A percentile compares a stretch with the other conserved stretches of the same genome.
Conservation (phyloP, 2,888 invertebrate genomes). For the Ophion ellenae region DNA sequence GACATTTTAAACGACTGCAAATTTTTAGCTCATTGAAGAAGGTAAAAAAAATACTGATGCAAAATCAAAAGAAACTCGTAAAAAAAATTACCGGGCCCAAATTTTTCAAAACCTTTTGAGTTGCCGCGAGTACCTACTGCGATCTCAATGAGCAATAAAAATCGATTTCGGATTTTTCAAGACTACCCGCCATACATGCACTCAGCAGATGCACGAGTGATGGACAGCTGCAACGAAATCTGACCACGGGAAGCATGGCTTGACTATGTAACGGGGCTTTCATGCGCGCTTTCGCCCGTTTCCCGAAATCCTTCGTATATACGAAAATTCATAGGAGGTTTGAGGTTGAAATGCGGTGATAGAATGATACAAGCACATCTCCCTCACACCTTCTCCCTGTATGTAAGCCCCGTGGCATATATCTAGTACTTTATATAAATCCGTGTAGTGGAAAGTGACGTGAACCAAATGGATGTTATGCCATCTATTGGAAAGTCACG, state of each 20-base stretch:
- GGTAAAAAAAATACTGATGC: no score
- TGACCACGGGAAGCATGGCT: conserved; percentile 44
- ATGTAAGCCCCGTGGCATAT: conserved; percentile 8
- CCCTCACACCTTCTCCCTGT: conserved; percentile 27
- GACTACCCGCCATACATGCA: no score
- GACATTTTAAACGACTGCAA: no score
- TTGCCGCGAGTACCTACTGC: no score
- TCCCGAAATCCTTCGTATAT: conserved; percentile 3
- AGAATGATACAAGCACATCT: conserved; percentile 18
- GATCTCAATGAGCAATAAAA: no score
- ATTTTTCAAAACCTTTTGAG: no score
- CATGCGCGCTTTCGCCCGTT: not conserved
- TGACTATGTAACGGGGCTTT: conserved; percentile 34
- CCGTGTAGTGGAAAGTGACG: conserved; percentile 17
- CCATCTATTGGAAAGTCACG: conserved; percentile 52
- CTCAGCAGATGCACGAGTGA: no score
- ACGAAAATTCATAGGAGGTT: conserved; percentile 46
- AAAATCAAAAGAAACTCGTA: no score
- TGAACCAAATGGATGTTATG: conserved; percentile 29
- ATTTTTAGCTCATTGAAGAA: no score
- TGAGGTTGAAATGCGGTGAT: conserved; percentile 39
- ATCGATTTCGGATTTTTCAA: no score
- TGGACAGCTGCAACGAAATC: conserved; percentile 3
- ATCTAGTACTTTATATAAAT: conserved; percentile 9
- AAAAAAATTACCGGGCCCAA: no score